Evolutionary conservation across 2,113 vertebrate species (phyloP).

Genomic region (Rhynchomys soricoides): DNA sequence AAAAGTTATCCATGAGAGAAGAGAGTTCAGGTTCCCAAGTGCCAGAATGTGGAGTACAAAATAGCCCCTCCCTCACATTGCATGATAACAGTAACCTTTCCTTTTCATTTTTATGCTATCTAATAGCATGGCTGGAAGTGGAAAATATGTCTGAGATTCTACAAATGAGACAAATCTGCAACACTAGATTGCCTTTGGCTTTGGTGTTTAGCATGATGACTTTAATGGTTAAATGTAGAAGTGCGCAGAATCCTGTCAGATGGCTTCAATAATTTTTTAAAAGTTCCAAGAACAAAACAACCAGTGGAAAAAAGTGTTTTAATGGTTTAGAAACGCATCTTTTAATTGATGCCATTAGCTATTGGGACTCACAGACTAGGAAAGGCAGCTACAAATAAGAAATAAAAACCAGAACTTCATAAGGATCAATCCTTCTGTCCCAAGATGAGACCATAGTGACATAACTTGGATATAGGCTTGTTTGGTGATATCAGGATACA

Average conservation of each 20-base stretch:
- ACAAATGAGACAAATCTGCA: neutral
- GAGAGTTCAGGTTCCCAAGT: neutral
- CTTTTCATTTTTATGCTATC: conserved; percentile 10
- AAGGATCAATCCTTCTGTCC: neutral
- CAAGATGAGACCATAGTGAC: neutral
- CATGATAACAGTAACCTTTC: neutral
- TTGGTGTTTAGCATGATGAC: neutral
- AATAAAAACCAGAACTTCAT: neutral
- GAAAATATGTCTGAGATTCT: neutral
- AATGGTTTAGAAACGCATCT: conserved; percentile 40
- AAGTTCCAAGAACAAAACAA: conserved; percentile 42
- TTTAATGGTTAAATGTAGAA: conserved; percentile 37
- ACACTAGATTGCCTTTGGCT: neutral
- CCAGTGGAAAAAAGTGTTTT: conserved; percentile 27
- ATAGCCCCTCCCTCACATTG: neutral
- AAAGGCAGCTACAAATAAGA: neutral
- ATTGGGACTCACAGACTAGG: neutral
- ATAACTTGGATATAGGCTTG: neutral
- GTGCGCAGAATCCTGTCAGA: neutral
- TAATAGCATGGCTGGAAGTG: neutral
- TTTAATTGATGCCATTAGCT: neutral
- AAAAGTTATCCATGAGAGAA: conserved; percentile 4
- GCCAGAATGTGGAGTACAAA: neutral
- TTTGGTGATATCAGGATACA: neutral
- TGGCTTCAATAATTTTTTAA: neutral